phyloP scores from a whole-genome alignment of 2,888 invertebrate species.

The Linnaemya tessellans region DNA sequence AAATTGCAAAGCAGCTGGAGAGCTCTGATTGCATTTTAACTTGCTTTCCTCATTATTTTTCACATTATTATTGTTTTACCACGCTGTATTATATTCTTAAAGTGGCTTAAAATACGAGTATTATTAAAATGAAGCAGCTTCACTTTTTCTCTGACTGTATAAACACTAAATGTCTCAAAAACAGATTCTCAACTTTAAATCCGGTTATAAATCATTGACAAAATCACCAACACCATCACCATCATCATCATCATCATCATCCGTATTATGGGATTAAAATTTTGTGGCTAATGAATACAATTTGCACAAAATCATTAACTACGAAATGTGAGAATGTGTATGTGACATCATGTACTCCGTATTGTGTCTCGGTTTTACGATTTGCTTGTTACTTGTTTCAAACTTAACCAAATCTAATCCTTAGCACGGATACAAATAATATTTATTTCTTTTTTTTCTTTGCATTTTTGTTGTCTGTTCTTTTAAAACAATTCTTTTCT shows the following conservation, averaged over 20 bases:
- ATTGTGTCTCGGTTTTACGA: constrained; percentile 11
- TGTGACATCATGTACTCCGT: constrained; percentile 14
- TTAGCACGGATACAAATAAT: constrained; percentile 2
- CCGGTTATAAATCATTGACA: constrained; percentile 64
- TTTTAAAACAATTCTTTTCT: neutral
- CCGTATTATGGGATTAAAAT: constrained; percentile 38
- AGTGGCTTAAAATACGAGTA: no score
- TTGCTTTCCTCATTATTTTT: no score
- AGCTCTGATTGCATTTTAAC: no score
- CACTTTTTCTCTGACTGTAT: constrained; percentile 9
- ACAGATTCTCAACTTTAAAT: constrained; percentile 31
- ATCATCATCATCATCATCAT: constrained; percentile 50
- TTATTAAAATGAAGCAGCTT: no score
- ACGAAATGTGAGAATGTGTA: constrained; percentile 33
- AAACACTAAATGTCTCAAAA: constrained; percentile 20
- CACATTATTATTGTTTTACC: no score
- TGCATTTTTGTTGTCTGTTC: neutral
- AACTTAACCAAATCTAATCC: constrained; percentile 20
- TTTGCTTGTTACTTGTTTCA: constrained; percentile 8
- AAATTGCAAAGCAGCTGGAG: no score
- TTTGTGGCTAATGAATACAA: constrained; percentile 63
- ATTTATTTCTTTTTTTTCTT: neutral
- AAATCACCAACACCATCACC: constrained; percentile 46
- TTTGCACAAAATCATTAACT: constrained; percentile 61
- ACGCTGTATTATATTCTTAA: no score